Base-by-base conservation (phyloP, 2,113 vertebrate species). In the Columba janthina region DNA sequence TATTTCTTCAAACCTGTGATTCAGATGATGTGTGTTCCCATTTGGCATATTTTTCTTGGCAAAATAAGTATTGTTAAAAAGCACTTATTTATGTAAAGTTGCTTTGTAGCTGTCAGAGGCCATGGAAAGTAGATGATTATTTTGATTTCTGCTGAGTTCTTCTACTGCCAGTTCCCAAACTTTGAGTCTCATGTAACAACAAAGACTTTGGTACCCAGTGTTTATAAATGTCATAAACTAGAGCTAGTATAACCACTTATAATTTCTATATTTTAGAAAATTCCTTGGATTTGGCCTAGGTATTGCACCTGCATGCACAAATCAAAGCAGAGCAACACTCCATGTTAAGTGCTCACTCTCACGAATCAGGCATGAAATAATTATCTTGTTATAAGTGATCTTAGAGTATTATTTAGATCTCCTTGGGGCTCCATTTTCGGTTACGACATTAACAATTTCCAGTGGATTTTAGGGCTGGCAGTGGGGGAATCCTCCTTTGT, bases 341-440 rank as follows among this genome's bases (percentile, higher is more conserved):
- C 17, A 0, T 51, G 56, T 54, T 78, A 61, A 85, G 40, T 72
- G 56, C 51, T 83, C 0, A 0, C 46, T 80, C 75, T 89, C 86
- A 78, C 77, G 82, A 94, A 89, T 75, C n/a, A 64, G 40, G 74
- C 8, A 3, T 89, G 86, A 96, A 94, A 85, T 93, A 83, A 86
- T 90, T 65, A 53, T 21, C 51, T 85, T 46, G 48, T 44, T 84
- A 15, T 21, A 81, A 91, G 34, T 61, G 28, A 26, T 54, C 48
- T 90, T 51, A 36, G 56, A 67, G 16, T 36, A 73, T 85, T 77
- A 85, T 88, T 48, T n/a, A 67, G n/a, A 67, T 76, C 12, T 79
- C 84, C 36, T 91, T 66, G 65, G 58, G 66, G 46, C 46, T 85
- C 38, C 36, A 29, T 91, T 97, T 92, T 74, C 73, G 28, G 11